Percentiles rank a stretch among this genome's conserved stretches.
phyloP scores from a whole-genome alignment of 2,797 vertebrate genomes.

The Pangasius krempfi region DNA sequence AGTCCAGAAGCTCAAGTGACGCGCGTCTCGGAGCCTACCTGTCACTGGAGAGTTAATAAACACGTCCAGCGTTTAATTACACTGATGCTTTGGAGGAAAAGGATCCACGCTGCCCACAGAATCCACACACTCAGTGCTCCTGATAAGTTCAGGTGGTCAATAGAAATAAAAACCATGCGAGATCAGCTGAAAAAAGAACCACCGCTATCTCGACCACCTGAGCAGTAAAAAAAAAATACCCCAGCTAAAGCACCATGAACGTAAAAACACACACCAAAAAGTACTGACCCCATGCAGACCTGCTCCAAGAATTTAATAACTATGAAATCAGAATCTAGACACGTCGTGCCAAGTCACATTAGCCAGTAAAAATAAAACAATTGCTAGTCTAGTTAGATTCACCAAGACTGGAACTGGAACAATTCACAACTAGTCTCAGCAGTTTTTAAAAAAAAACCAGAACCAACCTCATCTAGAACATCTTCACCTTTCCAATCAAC shows the following conservation, averaged over 20 bases:
- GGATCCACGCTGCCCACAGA: background rate
- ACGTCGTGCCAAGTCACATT: background rate
- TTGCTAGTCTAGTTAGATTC: background rate
- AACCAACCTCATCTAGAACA: background rate
- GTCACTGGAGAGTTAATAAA: slow-evolving; percentile 76
- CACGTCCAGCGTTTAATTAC: slow-evolving; percentile 74
- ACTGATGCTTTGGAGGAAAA: slow-evolving; percentile 43
- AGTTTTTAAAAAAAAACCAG: background rate
- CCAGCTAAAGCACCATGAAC: background rate
- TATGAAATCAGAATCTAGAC: background rate
- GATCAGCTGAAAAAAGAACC: background rate
- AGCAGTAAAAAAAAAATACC: no score
- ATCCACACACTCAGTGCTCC: background rate
- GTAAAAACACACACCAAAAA: background rate
- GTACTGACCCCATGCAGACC: background rate
- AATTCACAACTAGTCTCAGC: background rate
- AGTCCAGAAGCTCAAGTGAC: background rate
- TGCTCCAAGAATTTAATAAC: background rate
- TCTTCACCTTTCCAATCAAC: background rate
- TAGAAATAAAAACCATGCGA: background rate
- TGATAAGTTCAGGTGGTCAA: background rate
- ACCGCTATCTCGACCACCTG: no score
- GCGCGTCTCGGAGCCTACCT: slow-evolving; percentile 45
- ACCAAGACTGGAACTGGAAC: background rate
- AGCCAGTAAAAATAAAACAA: background rate